Conservation (phyloP, 2,888 invertebrate genomes). For the Cephus pulcher region DNA sequence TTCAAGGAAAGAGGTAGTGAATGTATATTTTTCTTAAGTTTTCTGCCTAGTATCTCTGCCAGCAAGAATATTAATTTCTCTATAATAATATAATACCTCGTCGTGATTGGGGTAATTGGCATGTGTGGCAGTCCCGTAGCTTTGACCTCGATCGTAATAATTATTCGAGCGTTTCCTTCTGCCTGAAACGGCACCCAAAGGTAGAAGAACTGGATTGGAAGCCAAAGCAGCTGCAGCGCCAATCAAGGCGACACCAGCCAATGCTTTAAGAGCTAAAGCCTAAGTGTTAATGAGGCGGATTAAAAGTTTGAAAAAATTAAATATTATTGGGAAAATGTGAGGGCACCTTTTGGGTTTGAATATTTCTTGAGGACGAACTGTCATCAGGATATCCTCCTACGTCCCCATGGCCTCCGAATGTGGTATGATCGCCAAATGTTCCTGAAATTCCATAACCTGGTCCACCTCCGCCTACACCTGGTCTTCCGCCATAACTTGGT, state of each 20-base stretch:
- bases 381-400: constrained; percentile 31
- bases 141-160: constrained; percentile 1
- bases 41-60: background rate
- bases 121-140: too few relatives aligned
- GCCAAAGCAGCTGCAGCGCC: constrained; percentile 85
- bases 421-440: constrained; percentile 41
- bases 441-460: constrained; percentile 44
- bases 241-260: constrained; percentile 82
- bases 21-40: background rate
- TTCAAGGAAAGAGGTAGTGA: background rate
- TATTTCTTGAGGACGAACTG: constrained; percentile 33
- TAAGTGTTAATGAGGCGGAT: constrained; percentile 51
- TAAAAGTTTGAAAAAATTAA: constrained; percentile 10
- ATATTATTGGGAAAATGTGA: background rate
- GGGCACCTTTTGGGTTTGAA: constrained; percentile 54
- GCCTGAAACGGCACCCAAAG: constrained; percentile 80
- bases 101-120: background rate
- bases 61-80: background rate
- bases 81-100: background rate
- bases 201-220: constrained; percentile 81
- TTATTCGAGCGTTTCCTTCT: constrained; percentile 67
- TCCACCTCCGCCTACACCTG: constrained; percentile 12
- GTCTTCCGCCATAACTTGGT: constrained; percentile 21
- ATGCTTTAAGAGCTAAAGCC: constrained; percentile 74
- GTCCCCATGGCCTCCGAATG: constrained; percentile 37